phyloP scores from a whole-genome alignment of 2,797 vertebrate species.

The Girardinus metallicus region DNA sequence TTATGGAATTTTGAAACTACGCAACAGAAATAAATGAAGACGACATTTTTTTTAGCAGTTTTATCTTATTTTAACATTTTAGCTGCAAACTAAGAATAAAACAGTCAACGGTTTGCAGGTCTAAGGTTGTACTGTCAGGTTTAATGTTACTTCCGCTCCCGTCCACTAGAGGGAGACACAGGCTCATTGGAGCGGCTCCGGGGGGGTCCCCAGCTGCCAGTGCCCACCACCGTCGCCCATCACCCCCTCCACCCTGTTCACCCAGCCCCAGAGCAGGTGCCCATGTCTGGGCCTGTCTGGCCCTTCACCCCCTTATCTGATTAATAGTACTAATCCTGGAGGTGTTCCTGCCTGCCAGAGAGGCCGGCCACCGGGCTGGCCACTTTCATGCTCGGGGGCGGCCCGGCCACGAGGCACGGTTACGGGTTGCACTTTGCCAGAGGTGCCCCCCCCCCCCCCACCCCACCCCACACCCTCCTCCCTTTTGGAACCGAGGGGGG shows the following conservation, averaged over 20 bases:
- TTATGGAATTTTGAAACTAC: not conserved
- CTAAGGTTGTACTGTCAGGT: not conserved
- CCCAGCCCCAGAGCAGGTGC: constrained; percentile 77
- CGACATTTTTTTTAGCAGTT: not conserved
- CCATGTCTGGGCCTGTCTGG: constrained; percentile 76
- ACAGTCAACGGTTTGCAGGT: not conserved
- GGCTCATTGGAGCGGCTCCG: constrained; percentile 67
- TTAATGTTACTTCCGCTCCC: constrained; percentile 18
- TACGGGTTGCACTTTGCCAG: constrained; percentile 66
- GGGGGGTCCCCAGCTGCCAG: constrained; percentile 53
- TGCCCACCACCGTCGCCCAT: not conserved
- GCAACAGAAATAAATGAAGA: not conserved
- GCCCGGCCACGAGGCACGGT: constrained; percentile 64
- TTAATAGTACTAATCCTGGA: constrained; percentile 91
- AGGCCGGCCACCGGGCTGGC: constrained; percentile 80
- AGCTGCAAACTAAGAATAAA: not conserved
- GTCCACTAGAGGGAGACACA: constrained; percentile 92
- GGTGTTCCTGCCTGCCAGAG: constrained; percentile 85
- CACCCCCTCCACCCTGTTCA: constrained; percentile 31
- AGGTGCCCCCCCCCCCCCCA: constrained; percentile 14
- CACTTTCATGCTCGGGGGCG: constrained; percentile 75
- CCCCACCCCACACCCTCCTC: too few species aligned
- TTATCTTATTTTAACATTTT: not conserved
- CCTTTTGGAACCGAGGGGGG: constrained; percentile 45
- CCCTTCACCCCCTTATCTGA: constrained; percentile 85